Conservation (phyloP, 2,888 invertebrate species). For the Drosophila aldrichi region DNA sequence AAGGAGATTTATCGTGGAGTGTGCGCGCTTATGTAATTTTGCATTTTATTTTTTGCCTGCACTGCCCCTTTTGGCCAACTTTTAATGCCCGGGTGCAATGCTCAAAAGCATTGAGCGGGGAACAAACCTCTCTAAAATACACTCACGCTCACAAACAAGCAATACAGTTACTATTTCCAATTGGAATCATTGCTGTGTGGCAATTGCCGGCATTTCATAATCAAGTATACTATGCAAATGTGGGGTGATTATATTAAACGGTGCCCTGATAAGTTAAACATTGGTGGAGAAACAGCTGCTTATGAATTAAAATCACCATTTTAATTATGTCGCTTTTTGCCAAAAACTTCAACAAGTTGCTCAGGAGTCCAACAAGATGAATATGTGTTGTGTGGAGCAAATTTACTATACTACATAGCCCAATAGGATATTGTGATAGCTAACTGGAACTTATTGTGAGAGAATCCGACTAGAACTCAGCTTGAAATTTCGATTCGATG, state of each 20-base stretch:
- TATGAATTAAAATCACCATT: neutral
- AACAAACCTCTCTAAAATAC: neutral
- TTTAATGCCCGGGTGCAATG: slow-evolving; percentile 1
- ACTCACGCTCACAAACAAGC: neutral
- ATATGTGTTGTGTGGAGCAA: slow-evolving; percentile 5
- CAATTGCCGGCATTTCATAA: slow-evolving; percentile 49
- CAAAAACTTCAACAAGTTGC: slow-evolving; percentile 8
- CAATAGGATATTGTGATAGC: slow-evolving; percentile 3
- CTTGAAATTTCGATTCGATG: neutral
- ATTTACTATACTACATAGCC: neutral
- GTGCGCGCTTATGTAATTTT: slow-evolving; percentile 68
- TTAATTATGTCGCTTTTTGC: neutral
- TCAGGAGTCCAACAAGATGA: neutral
- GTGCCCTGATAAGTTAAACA: neutral
- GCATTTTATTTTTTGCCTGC: slow-evolving; percentile 35
- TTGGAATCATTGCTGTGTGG: slow-evolving; percentile 1
- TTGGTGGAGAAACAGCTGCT: neutral
- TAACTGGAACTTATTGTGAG: neutral
- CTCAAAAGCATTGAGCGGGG: neutral
- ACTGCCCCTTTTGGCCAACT: slow-evolving; percentile 5
- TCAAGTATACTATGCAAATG: slow-evolving; percentile 7
- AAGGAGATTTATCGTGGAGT: slow-evolving; percentile 60
- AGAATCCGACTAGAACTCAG: neutral
- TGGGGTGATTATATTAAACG: slow-evolving; percentile 4
- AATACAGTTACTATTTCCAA: slow-evolving; percentile 9